These are phyloP conservation scores for Acanthoscelides obtectus DNA, from an alignment of 2,888 invertebrate genomes.

Conservation along the genomic window DNA sequence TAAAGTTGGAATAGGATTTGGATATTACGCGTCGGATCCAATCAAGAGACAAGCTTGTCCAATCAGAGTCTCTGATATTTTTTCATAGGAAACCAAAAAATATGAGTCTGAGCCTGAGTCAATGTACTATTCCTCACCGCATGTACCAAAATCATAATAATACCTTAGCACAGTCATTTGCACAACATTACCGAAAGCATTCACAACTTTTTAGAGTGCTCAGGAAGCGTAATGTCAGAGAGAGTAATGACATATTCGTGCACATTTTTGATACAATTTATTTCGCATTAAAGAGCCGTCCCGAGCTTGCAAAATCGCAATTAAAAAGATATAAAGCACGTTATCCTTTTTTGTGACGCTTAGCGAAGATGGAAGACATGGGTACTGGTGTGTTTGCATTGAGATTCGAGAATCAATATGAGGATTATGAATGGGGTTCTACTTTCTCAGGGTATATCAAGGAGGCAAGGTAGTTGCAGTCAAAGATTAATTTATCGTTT, in stretches of 20 bases:
- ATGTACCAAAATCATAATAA: background rate
- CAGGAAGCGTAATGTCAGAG: background rate
- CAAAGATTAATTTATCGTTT: too few relatives aligned
- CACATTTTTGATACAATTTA: slow-evolving; percentile 29
- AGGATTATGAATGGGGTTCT: too few relatives aligned
- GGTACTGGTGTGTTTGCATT: background rate
- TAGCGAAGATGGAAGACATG: background rate
- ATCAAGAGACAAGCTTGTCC: too few relatives aligned
- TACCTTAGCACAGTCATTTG: background rate
- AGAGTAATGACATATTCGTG: slow-evolving; percentile 29
- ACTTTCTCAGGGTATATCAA: too few relatives aligned
- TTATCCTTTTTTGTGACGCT: background rate
- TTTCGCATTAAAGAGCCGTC: slow-evolving; percentile 24
- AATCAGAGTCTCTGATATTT: too few relatives aligned
- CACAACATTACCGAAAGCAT: background rate
- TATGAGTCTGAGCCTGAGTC: too few relatives aligned
- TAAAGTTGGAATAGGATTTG: too few relatives aligned
- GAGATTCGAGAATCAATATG: background rate
- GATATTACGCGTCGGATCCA: too few relatives aligned
- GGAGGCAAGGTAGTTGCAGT: too few relatives aligned
- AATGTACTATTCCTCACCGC: background rate
- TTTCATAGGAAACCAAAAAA: too few relatives aligned
- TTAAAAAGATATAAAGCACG: background rate
- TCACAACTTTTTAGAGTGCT: background rate
- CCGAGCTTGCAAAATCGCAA: background rate